A percentile compares a stretch with the other conserved stretches of the same genome.
Evolutionary conservation across 2,113 vertebrate species (phyloP).

Genomic region (Cheilinus undulatus): DNA sequence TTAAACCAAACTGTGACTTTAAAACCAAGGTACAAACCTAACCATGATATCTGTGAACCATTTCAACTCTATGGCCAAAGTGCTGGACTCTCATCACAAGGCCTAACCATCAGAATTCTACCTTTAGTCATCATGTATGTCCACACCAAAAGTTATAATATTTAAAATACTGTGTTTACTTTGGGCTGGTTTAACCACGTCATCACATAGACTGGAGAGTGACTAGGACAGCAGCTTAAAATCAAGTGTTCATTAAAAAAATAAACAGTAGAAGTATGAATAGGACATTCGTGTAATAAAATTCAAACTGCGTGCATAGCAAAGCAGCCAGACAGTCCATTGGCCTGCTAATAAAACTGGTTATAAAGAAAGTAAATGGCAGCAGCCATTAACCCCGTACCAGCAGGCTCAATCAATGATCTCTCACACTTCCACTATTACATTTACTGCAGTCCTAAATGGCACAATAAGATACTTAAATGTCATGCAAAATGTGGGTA

Average conservation of each 20-base stretch:
- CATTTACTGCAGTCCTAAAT: constrained; percentile 35
- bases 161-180: too few species aligned
- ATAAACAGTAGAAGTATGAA: background rate
- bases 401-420: constrained; percentile 11
- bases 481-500: constrained; percentile 1
- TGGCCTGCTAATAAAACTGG: constrained; percentile 17
- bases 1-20: too few species aligned
- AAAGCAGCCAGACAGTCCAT: background rate
- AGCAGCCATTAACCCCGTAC: constrained; percentile 29
- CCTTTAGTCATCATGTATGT: too few species aligned
- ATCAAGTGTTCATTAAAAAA: background rate
- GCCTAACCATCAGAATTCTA: too few species aligned
- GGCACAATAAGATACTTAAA: constrained; percentile 28
- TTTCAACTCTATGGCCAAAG: too few species aligned
- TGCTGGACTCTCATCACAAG: too few species aligned
- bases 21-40: too few species aligned
- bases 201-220: too few species aligned
- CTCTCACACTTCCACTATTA: constrained; percentile 1
- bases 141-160: too few species aligned
- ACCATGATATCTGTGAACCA: too few species aligned
- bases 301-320: background rate
- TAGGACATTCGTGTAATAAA: background rate
- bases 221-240: background rate
- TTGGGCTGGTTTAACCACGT: too few species aligned
- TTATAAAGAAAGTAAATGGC: constrained; percentile 9